phyloP scores from a whole-genome alignment of 2,113 vertebrate species.

The Microcebus tavaratra region DNA sequence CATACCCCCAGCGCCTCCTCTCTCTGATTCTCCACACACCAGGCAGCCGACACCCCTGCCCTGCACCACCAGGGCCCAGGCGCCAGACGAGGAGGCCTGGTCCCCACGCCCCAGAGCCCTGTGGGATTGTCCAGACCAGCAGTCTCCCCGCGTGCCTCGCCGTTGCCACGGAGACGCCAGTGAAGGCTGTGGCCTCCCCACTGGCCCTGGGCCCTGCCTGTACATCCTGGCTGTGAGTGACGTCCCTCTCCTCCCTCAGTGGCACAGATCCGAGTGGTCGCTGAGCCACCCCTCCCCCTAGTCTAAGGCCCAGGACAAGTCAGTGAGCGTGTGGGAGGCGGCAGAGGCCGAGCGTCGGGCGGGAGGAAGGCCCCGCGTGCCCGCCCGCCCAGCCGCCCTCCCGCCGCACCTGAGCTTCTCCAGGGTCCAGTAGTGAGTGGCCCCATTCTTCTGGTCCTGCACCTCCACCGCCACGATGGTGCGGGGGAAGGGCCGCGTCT shows the following conservation, averaged over 20 bases:
- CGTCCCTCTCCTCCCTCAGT: accelerated
- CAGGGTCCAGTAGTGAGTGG: slow-evolving; percentile 98
- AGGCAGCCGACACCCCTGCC: too few species aligned
- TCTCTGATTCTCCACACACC: background rate
- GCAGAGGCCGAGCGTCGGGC: accelerated
- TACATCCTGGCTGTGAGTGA: background rate
- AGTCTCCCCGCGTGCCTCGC: background rate
- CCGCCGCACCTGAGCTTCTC: slow-evolving; percentile 93
- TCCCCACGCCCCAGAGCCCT: background rate
- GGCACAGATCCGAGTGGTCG: accelerated
- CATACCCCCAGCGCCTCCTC: too few species aligned
- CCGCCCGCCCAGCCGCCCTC: accelerated
- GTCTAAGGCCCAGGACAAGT: accelerated
- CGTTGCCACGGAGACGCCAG: background rate
- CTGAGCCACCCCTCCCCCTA: background rate
- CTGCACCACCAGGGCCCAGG: too few species aligned
- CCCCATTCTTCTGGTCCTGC: slow-evolving; percentile 98
- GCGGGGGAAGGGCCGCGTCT: slow-evolving; percentile 93
- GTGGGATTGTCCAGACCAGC: background rate
- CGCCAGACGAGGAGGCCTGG: background rate
- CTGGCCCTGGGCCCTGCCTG: too few species aligned
- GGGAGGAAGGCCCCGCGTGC: accelerated
- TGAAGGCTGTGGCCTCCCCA: too few species aligned
- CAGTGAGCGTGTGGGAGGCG: accelerated
- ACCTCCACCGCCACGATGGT: slow-evolving; percentile 98